Evolutionary conservation across 2,888 invertebrate species (phyloP).

Genomic region (Theretra japonica): DNA sequence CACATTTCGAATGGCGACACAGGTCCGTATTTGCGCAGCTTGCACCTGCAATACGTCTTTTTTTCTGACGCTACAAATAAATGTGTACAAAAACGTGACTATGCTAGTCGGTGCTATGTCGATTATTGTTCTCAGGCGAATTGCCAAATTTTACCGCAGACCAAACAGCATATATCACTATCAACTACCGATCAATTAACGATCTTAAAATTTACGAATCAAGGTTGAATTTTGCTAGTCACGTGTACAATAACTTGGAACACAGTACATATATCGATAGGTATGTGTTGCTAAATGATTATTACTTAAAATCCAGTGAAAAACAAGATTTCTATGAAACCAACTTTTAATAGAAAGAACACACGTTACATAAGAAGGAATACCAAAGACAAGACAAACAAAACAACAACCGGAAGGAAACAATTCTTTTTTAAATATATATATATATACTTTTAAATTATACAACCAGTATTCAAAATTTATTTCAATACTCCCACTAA

Average conservation of each 20-base stretch:
- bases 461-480: too few species aligned
- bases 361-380: too few species aligned
- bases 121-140: constrained; percentile 4
- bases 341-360: too few species aligned
- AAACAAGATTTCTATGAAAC: too few species aligned
- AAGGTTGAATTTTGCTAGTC: neutral
- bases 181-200: neutral
- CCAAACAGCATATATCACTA: neutral
- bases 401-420: too few species aligned
- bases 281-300: constrained; percentile 2
- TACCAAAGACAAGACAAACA: too few species aligned
- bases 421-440: too few species aligned
- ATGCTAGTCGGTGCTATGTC: neutral
- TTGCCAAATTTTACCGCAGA: neutral
- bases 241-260: neutral
- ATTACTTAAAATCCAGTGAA: too few species aligned
- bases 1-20: neutral
- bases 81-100: neutral
- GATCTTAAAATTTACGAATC: neutral
- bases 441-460: too few species aligned
- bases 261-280: neutral
- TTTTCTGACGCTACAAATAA: neutral
- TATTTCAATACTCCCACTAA: too few species aligned
- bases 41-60: neutral
- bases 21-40: neutral